phyloP scores from a whole-genome alignment of 1,140 invertebrate genomes.

The Drosophila funebris region DNA sequence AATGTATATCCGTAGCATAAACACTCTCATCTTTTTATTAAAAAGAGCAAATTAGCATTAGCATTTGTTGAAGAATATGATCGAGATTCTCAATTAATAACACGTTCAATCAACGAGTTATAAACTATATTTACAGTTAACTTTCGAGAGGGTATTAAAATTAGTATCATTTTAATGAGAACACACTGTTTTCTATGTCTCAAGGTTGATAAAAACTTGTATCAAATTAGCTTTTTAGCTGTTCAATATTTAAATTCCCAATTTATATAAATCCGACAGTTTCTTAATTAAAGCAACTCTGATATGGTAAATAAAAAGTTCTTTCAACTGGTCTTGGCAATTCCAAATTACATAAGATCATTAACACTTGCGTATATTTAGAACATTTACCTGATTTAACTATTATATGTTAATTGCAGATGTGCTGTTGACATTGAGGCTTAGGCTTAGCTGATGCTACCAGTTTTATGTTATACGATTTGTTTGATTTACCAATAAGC shows the following conservation, averaged over 20 bases:
- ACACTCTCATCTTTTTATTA: not conserved
- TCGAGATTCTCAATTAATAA: not conserved
- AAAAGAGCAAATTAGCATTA: not conserved
- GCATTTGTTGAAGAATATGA: too few species aligned
- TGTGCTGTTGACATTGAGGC: conserved; percentile 57
- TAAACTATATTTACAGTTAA: not conserved
- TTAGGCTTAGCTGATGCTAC: conserved; percentile 14
- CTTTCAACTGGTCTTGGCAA: conserved; percentile 46
- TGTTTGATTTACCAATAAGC: conserved; percentile 44
- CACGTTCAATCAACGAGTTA: conserved; percentile 13
- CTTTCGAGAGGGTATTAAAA: conserved; percentile 12
- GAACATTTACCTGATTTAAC: conserved; percentile 48
- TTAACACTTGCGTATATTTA: conserved; percentile 62
- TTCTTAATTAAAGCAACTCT: conserved; percentile 53
- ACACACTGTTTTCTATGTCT: conserved; percentile 31
- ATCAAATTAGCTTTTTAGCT: conserved; percentile 50
- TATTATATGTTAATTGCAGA: conserved; percentile 53
- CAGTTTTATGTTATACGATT: conserved; percentile 38
- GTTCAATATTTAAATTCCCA: conserved; percentile 22
- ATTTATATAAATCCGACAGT: conserved; percentile 65
- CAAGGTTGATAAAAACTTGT: conserved; percentile 40
- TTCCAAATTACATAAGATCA: conserved; percentile 41
- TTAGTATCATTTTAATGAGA: conserved; percentile 28
- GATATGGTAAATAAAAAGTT: conserved; percentile 38
- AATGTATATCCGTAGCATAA: not conserved